phyloP scores from a whole-genome alignment of 2,888 invertebrate species.

The Meghimatium bilineatum region DNA sequence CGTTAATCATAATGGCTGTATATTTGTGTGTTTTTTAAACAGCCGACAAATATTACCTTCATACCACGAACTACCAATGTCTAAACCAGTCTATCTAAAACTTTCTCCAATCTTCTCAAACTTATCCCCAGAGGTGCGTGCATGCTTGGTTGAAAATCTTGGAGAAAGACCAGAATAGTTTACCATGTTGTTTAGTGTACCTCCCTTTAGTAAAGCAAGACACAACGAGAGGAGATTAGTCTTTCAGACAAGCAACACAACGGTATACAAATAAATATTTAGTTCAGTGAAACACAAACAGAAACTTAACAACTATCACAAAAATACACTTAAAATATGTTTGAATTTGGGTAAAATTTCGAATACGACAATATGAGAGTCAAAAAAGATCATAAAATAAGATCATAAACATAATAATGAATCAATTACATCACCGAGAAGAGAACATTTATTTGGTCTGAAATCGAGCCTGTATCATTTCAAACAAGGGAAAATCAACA shows the following conservation, averaged over 20 bases:
- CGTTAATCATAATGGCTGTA: too few relatives aligned
- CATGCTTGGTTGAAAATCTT: conserved; percentile 35
- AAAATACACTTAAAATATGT: too few relatives aligned
- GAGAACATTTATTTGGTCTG: too few relatives aligned
- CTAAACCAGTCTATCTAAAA: neutral
- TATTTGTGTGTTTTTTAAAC: too few relatives aligned
- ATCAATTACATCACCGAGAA: too few relatives aligned
- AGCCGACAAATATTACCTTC: neutral
- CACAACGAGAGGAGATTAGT: neutral
- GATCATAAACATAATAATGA: neutral
- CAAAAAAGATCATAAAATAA: too few relatives aligned
- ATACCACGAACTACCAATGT: neutral
- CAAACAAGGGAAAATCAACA: too few relatives aligned
- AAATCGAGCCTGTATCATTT: too few relatives aligned
- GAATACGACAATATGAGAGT: too few relatives aligned
- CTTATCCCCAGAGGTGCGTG: neutral
- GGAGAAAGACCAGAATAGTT: neutral
- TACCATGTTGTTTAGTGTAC: conserved; percentile 28
- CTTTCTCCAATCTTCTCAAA: neutral
- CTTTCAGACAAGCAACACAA: neutral
- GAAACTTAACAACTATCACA: neutral
- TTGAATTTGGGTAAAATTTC: too few relatives aligned
- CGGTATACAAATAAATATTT: neutral
- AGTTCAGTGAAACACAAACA: neutral
- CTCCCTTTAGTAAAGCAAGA: conserved; percentile 34